Evolutionary conservation across 2,797 vertebrate genomes (phyloP), one percentile per base, ranked within the genome.

Genomic region (Brachymystax lenok): DNA sequence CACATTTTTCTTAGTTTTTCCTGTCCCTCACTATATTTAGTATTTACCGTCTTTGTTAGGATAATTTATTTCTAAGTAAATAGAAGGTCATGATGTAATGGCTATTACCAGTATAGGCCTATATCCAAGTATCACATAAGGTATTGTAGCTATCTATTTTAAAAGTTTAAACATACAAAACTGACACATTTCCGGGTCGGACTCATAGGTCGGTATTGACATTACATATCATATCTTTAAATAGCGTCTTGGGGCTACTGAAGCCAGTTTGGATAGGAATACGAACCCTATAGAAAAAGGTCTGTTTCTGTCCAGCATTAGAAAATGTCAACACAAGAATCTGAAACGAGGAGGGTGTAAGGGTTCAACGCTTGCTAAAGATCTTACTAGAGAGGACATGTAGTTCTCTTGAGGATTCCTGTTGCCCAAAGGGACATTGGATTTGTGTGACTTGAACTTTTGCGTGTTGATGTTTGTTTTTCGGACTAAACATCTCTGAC

Each of bases 321-420:
- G n/a, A 69, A 3, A 27, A 64, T 64, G 24, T 69, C 68, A 21
- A 40, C 35, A 69, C 68, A 69, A 35, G 68, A 69, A 50, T 21
- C 21, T 24, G 61, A 8, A 12, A 69, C 8, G 21, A 40, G n/a
- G 0, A 69, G 35, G 68, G 35, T 46, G 19, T 21, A 46, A 69
- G 68, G 68, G 68, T 69, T 69, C 19, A 13, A 13, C 5, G 67
- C 67, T 17, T 69, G 67, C 19, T 40, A 21, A 69, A 69, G 35
- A 69, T 50, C 68, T 19, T 21, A 69, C 68, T 24, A n/a, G 30
- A 17, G 17, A 35, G 30, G 66, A 30, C 28, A 68, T 68, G 66
- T 35, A 17, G 16, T n/a, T 59, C 68, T 21, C 33, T 69, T 10
- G n/a, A n/a, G 68, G 35, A 69, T 69, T 50, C 68, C 21, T 35